Percentiles rank a stretch among this genome's conserved stretches.
Conservation (phyloP, 1,140 invertebrate species). For the Plectus sambesii region DNA sequence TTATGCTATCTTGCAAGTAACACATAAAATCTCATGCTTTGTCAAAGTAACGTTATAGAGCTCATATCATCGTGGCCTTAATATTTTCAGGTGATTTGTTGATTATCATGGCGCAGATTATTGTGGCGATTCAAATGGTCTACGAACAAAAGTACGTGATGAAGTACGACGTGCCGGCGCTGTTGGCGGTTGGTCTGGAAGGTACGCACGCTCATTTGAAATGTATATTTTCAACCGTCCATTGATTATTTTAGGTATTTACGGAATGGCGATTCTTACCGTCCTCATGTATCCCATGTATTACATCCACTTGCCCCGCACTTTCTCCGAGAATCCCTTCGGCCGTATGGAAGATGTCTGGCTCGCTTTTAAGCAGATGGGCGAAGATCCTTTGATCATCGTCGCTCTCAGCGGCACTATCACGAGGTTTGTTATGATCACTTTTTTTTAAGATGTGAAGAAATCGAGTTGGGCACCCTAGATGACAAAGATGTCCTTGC, state of each 20-base stretch:
- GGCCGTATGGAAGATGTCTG: slow-evolving; percentile 26
- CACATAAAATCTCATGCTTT: too few species aligned
- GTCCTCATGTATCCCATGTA: slow-evolving; percentile 36
- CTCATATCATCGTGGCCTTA: neutral
- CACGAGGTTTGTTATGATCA: slow-evolving; percentile 9
- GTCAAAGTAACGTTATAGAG: too few species aligned
- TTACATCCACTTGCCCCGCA: slow-evolving; percentile 29
- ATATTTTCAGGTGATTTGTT: slow-evolving; percentile 65
- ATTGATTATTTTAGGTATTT: slow-evolving; percentile 51
- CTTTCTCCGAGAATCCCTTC: slow-evolving; percentile 29
- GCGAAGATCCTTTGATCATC: slow-evolving; percentile 56
- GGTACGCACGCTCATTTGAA: too few species aligned
- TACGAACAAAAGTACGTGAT: slow-evolving; percentile 80
- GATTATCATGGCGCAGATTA: slow-evolving; percentile 66
- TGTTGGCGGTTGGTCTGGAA: slow-evolving; percentile 78
- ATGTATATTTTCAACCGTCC: neutral
- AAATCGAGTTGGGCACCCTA: too few species aligned
- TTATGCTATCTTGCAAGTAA: too few species aligned
- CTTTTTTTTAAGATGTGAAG: slow-evolving; percentile 4
- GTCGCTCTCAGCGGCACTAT: slow-evolving; percentile 58
- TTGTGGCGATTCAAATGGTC: slow-evolving; percentile 79
- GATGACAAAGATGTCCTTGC: too few species aligned
- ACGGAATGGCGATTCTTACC: slow-evolving; percentile 27
- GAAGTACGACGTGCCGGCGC: slow-evolving; percentile 65
- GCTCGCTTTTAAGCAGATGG: slow-evolving; percentile 56